Evolutionary conservation across 2,888 invertebrate species (phyloP).

Genomic region (Ernsta delagoae): DNA sequence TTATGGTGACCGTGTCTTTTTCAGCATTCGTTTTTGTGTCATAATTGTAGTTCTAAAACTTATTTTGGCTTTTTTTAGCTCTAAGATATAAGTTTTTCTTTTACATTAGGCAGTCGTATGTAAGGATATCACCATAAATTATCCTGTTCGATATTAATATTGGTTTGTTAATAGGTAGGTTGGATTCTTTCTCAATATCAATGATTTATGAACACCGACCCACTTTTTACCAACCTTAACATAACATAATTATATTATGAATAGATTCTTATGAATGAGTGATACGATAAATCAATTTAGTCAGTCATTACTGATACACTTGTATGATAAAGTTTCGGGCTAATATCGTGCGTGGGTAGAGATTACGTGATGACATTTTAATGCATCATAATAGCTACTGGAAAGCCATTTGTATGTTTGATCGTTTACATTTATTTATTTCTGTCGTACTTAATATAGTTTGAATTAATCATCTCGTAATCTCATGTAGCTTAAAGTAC

Average conservation of each 20-base stretch:
- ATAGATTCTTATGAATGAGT: conserved; percentile 32
- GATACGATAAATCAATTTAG: conserved; percentile 29
- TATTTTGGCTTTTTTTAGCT: too few relatives aligned
- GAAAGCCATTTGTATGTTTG: conserved; percentile 11
- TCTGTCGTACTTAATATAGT: background rate
- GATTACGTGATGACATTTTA: conserved; percentile 35
- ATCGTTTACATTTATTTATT: conserved; percentile 6
- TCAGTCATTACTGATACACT: conserved; percentile 30
- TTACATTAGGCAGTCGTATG: too few relatives aligned
- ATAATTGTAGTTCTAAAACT: too few relatives aligned
- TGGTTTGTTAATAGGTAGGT: too few relatives aligned
- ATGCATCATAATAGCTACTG: conserved; percentile 30
- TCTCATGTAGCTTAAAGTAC: background rate
- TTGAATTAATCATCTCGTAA: background rate
- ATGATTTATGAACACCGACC: conserved; percentile 13
- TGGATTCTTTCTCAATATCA: background rate
- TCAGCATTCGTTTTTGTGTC: too few relatives aligned
- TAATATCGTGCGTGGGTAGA: conserved; percentile 32
- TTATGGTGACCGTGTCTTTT: too few relatives aligned
- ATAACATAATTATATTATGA: conserved; percentile 9
- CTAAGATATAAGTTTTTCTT: too few relatives aligned
- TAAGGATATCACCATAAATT: too few relatives aligned
- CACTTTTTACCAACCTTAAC: background rate
- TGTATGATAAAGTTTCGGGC: conserved; percentile 33
- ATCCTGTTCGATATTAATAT: too few relatives aligned